phyloP scores from a whole-genome alignment of 2,888 invertebrate species.

The Polydrusus cervinus region DNA sequence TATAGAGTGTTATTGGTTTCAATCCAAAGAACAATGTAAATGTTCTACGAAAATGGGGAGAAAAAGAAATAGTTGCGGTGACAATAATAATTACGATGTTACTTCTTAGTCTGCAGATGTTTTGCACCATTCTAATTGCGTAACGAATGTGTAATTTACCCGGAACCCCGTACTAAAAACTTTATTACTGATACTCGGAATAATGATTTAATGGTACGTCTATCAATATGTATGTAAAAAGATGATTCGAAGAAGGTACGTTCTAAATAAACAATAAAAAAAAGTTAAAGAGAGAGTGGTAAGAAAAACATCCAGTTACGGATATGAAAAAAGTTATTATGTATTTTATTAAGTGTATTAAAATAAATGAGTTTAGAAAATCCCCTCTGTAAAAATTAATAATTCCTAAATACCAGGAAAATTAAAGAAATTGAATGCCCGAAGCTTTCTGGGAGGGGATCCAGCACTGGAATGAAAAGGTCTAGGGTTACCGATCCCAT shows the following conservation, averaged over 20 bases:
- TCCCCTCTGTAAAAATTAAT: too few species aligned
- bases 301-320: neutral
- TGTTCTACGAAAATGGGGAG: too few species aligned
- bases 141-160: neutral
- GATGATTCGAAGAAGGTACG: conserved; percentile 7
- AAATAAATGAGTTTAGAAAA: neutral
- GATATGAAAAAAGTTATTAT: neutral
- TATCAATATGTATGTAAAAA: conserved; percentile 23
- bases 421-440: too few species aligned
- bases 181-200: conserved; percentile 14
- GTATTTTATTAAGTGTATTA: neutral
- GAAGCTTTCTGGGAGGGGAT: too few species aligned
- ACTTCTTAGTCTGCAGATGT: too few species aligned
- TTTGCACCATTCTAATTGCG: too few species aligned
- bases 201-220: conserved; percentile 21
- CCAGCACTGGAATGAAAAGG: too few species aligned
- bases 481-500: too few species aligned
- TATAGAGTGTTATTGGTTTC: too few species aligned
- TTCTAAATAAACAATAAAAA: conserved; percentile 4
- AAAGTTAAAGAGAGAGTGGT: neutral
- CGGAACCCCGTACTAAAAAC: conserved; percentile 1
- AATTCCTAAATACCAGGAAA: too few species aligned
- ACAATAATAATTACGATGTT: neutral
- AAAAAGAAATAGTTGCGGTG: too few species aligned
- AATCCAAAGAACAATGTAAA: too few species aligned